A percentile compares a stretch with the other conserved stretches of the same genome.
phyloP scores from a whole-genome alignment of 2,797 vertebrate species.

The Epinephelus coioides region DNA sequence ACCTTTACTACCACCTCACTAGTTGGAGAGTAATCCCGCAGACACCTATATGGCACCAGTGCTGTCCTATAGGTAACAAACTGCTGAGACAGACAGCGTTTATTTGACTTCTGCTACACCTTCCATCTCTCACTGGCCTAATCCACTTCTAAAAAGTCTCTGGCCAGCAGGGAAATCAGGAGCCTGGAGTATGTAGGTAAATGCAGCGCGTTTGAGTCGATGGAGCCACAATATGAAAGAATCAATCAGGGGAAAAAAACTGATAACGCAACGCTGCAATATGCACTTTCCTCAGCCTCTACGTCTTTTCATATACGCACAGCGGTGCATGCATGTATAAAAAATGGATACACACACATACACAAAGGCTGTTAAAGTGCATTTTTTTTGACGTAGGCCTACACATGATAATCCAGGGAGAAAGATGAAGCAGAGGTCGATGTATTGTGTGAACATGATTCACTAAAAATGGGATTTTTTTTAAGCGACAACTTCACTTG shows the following conservation, averaged over 20 bases:
- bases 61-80: slow-evolving; percentile 24
- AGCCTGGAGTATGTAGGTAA: slow-evolving; percentile 16
- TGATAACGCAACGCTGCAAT: slow-evolving; percentile 16
- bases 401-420: background rate
- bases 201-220: slow-evolving; percentile 12
- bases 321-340: background rate
- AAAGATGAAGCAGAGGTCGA: slow-evolving; percentile 3
- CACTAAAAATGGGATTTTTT: background rate
- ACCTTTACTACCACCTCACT: background rate
- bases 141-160: slow-evolving; percentile 39
- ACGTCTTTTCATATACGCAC: slow-evolving; percentile 5
- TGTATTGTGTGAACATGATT: background rate
- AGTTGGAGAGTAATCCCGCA: too few relatives aligned
- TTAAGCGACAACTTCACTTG: background rate
- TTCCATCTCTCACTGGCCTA: background rate
- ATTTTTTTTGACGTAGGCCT: background rate
- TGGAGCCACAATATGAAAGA: slow-evolving; percentile 33
- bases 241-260: slow-evolving; percentile 48
- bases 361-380: background rate
- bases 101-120: slow-evolving; percentile 45
- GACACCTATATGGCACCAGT: slow-evolving; percentile 8
- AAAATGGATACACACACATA: background rate
- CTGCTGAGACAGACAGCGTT: slow-evolving; percentile 33
- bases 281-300: slow-evolving; percentile 11
- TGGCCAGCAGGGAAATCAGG: slow-evolving; percentile 30